A percentile compares a stretch with the other conserved stretches of the same genome.
These are phyloP conservation scores for Crax fasciolata DNA, from an alignment of 2,797 vertebrate species.

Conservation along the genomic window DNA sequence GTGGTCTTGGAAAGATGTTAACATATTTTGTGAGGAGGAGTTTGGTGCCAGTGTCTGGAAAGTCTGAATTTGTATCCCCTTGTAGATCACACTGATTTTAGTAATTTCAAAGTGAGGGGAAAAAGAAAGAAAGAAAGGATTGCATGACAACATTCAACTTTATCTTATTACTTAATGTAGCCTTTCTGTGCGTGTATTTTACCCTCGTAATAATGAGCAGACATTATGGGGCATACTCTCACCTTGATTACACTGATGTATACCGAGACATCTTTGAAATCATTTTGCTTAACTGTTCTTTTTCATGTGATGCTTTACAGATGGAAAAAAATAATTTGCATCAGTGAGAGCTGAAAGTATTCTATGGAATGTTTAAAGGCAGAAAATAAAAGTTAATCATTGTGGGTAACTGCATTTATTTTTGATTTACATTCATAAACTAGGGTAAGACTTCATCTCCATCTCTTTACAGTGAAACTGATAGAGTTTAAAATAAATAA, in stretches of 20 bases:
- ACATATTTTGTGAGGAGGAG: not conserved
- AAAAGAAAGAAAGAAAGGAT: not conserved
- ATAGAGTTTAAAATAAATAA: not conserved
- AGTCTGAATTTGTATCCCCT: not conserved
- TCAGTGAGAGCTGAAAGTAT: not conserved
- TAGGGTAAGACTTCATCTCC: not conserved
- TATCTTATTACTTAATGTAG: not conserved
- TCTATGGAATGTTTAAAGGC: not conserved
- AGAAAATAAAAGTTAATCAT: slow-evolving; percentile 11
- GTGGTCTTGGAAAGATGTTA: not conserved
- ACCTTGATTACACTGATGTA: not conserved
- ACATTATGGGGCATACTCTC: not conserved
- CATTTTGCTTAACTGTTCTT: not conserved
- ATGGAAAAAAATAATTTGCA: not conserved
- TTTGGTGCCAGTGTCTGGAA: not conserved
- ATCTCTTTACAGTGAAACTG: not conserved
- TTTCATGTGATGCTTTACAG: not conserved
- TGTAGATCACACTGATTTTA: not conserved
- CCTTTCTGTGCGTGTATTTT: not conserved
- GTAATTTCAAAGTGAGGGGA: not conserved
- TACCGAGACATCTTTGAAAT: not conserved
- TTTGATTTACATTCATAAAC: not conserved
- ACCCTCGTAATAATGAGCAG: not conserved
- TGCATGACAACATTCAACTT: not conserved
- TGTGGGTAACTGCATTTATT: not conserved